Percentiles rank a stretch among this genome's conserved stretches.
phyloP scores from a whole-genome alignment of 2,113 vertebrate species.

The Hucho hucho region DNA sequence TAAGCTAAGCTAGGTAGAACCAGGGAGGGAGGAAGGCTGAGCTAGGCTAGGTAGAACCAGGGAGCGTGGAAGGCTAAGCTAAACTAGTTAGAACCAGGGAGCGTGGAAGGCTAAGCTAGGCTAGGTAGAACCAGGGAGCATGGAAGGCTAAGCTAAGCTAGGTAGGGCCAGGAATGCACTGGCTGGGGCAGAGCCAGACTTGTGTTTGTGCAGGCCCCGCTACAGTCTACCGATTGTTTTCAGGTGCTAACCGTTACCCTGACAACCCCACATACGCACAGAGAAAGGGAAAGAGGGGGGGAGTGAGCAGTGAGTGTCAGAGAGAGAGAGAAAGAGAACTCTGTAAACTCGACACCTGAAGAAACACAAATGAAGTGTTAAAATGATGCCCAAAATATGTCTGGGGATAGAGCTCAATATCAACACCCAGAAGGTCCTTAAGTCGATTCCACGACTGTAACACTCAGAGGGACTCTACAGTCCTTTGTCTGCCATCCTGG shows the following conservation, averaged over 20 bases:
- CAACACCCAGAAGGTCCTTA: no score
- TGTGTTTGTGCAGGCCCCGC: slow-evolving; percentile 22
- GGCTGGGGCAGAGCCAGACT: slow-evolving; percentile 3
- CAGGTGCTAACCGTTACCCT: slow-evolving; percentile 21
- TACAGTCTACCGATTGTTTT: slow-evolving; percentile 7
- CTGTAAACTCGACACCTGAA: no score
- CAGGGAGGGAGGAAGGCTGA: not conserved
- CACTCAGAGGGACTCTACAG: no score
- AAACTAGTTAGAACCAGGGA: no score
- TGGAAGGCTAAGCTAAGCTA: not conserved
- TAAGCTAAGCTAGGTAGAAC: not conserved
- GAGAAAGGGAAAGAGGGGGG: slow-evolving; percentile 25
- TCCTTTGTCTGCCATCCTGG: no score
- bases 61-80: no score
- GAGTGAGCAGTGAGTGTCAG: slow-evolving; percentile 2
- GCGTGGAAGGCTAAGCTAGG: not conserved
- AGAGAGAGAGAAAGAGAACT: slow-evolving; percentile 6
- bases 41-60: not conserved
- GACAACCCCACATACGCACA: slow-evolving; percentile 19
- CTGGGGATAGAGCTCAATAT: no score
- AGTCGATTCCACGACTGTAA: no score
- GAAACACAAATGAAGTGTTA: no score
- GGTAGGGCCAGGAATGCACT: slow-evolving; percentile 5
- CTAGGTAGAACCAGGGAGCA: not conserved
- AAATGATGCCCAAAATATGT: no score